Conservation (phyloP, 1,140 invertebrate genomes). For the Trachymyrmex septentrionalis region DNA sequence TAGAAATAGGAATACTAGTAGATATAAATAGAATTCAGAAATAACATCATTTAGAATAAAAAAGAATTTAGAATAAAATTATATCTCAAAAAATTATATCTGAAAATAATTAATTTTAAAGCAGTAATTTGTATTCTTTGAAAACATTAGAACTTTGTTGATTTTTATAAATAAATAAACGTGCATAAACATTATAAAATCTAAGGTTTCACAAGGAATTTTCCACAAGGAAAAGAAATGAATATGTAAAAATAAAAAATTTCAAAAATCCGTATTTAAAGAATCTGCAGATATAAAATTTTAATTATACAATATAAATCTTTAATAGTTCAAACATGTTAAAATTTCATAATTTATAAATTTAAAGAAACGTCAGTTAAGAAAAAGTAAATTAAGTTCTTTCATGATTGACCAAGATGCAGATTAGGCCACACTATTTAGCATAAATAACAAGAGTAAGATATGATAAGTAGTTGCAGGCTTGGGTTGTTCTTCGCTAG, state of each 20-base stretch:
- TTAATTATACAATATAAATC: not conserved
- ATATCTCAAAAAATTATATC: not conserved
- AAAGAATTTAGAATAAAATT: not conserved
- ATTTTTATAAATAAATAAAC: conserved; percentile 18
- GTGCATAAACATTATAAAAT: not conserved
- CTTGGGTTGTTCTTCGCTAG: conserved; percentile 26
- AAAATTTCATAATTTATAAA: not conserved
- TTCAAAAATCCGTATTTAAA: not conserved
- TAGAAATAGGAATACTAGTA: not conserved
- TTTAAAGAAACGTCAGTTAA: not conserved
- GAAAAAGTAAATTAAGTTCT: not conserved
- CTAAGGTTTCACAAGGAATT: not conserved
- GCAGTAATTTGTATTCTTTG: not conserved
- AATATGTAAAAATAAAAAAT: not conserved
- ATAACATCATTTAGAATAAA: not conserved
- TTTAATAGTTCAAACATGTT: not conserved
- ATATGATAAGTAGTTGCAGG: conserved; percentile 29
- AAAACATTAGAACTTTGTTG: not conserved
- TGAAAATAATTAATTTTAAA: conserved; percentile 10
- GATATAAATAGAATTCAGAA: not conserved
- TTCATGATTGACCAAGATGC: conserved; percentile 26
- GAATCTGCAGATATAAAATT: not conserved
- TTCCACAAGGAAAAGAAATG: not conserved
- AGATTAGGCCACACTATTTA: conserved; percentile 18
- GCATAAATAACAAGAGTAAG: conserved; percentile 52